These are phyloP conservation scores for Dysmachus trigonus DNA, from an alignment of 2,888 invertebrate genomes.

Conservation along the genomic window DNA sequence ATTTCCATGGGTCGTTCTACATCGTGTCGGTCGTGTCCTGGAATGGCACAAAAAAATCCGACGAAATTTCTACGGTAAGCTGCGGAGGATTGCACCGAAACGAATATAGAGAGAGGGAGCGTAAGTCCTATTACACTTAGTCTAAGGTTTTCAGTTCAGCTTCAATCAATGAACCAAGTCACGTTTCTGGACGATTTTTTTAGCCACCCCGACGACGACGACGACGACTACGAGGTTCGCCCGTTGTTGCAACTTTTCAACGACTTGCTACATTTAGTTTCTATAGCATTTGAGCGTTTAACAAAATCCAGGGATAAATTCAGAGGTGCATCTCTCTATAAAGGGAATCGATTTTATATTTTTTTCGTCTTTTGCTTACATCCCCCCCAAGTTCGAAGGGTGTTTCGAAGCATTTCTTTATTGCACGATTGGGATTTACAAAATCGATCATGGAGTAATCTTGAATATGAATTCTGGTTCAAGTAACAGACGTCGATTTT, in stretches of 20 bases:
- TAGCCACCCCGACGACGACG: neutral
- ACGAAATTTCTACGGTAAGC: constrained; percentile 14
- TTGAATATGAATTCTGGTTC: constrained; percentile 25
- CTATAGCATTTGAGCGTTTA: constrained; percentile 28
- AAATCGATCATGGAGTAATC: constrained; percentile 21
- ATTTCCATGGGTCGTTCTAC: constrained; percentile 44
- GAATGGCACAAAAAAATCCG: constrained; percentile 40
- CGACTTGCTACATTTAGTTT: constrained; percentile 36
- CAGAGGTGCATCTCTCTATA: neutral
- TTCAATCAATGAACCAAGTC: constrained; percentile 48
- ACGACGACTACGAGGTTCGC: too few species aligned
- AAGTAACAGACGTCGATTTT: constrained; percentile 10
- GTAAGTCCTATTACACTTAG: constrained; percentile 20
- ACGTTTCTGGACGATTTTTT: constrained; percentile 43
- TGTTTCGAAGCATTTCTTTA: constrained; percentile 21
- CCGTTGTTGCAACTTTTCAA: constrained; percentile 8
- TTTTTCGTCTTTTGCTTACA: neutral
- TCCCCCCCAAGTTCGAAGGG: neutral
- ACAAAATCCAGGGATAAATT: constrained; percentile 28
- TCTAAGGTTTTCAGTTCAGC: constrained; percentile 39
- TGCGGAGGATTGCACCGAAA: constrained; percentile 4
- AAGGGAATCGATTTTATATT: constrained; percentile 25
- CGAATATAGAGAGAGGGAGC: too few species aligned
- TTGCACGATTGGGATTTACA: constrained; percentile 17
- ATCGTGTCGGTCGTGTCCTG: constrained; percentile 37